Evolutionary conservation across 2,113 vertebrate genomes (phyloP).

Genomic region (Xerus inauris): DNA sequence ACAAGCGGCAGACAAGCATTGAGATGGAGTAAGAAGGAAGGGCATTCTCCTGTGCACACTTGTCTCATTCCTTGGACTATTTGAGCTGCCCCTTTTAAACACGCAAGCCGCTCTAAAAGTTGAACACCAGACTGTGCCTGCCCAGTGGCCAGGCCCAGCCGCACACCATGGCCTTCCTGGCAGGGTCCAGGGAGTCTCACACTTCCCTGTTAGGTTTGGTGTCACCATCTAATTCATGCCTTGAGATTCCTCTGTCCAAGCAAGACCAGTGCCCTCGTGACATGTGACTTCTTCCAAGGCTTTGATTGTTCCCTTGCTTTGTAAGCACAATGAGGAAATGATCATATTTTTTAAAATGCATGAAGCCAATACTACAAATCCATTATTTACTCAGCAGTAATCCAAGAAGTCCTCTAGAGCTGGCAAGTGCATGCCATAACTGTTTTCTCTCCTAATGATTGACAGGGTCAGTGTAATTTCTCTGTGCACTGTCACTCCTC

Average conservation of each 20-base stretch:
- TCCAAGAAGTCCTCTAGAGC: not conserved
- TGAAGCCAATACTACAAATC: not conserved
- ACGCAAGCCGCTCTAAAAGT: not conserved
- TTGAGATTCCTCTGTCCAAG: not conserved
- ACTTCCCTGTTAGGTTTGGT: not conserved
- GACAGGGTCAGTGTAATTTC: not conserved
- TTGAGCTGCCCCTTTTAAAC: not conserved
- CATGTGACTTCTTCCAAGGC: not conserved
- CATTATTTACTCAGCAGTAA: not conserved
- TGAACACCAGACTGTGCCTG: not conserved
- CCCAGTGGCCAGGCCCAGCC: not conserved
- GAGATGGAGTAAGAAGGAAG: no score
- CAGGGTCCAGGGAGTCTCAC: not conserved
- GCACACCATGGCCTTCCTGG: not conserved
- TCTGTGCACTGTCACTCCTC: not conserved
- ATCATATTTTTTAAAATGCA: not conserved
- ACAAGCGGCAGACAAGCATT: not conserved
- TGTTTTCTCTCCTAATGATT: not conserved
- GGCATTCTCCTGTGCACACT: not conserved
- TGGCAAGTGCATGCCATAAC: not conserved
- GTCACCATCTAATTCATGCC: not conserved
- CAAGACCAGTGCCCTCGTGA: no score
- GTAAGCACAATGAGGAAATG: not conserved
- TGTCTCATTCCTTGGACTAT: not conserved
- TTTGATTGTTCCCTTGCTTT: not conserved